A percentile compares a stretch with the other conserved stretches of the same genome.
phyloP scores from a whole-genome alignment of 2,113 vertebrate genomes.

The Lagopus muta region DNA sequence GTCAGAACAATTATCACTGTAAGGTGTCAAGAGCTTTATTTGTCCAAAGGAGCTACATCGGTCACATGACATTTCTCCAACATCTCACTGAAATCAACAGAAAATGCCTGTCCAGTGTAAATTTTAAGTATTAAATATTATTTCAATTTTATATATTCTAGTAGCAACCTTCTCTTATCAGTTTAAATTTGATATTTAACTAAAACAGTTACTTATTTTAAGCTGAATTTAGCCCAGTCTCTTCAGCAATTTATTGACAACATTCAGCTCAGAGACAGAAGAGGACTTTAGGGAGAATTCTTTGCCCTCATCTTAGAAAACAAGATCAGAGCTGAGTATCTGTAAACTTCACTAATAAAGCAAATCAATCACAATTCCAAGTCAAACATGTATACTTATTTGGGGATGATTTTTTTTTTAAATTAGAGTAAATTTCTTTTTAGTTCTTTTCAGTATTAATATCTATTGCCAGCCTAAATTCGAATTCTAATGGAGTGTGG shows the following conservation, averaged over 20 bases:
- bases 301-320: background rate
- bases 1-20: background rate
- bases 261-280: background rate
- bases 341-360: background rate
- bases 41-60: background rate
- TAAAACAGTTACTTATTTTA: background rate
- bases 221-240: background rate
- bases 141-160: background rate
- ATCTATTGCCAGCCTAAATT: background rate
- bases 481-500: background rate
- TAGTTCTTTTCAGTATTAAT: background rate
- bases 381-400: background rate
- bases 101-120: background rate
- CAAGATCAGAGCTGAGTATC: background rate
- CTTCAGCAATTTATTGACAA: background rate
- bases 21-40: background rate
- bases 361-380: background rate
- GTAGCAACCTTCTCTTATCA: background rate
- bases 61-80: background rate
- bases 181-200: background rate
- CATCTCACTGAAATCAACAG: background rate
- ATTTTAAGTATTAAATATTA: background rate
- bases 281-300: background rate
- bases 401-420: background rate
- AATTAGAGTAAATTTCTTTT: background rate